A percentile compares a stretch with the other conserved stretches of the same genome.
phyloP scores from a whole-genome alignment of 2,113 vertebrate genomes.

The Sorex fumeus region DNA sequence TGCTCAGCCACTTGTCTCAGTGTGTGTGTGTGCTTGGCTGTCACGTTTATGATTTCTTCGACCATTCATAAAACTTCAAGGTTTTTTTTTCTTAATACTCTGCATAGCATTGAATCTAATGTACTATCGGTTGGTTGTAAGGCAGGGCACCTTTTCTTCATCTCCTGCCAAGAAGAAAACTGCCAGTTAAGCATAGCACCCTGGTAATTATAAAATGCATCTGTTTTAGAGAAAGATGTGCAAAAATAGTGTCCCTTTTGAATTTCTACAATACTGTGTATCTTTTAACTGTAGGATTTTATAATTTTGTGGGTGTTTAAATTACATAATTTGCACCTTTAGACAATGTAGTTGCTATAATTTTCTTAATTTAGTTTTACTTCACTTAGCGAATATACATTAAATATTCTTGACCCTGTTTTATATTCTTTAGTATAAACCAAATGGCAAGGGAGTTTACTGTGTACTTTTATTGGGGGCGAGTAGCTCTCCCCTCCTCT shows the following conservation, averaged over 20 bases:
- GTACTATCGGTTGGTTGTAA: not conserved
- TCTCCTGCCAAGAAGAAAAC: not conserved
- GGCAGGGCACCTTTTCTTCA: not conserved
- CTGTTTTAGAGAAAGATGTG: not conserved
- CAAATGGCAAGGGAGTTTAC: no score
- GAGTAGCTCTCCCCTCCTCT: not conserved
- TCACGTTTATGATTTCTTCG: not conserved
- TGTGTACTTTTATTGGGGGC: not conserved
- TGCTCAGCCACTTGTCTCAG: not conserved
- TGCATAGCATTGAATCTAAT: not conserved
- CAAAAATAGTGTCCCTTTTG: not conserved
- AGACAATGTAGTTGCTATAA: not conserved
- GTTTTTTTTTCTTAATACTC: not conserved
- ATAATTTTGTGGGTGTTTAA: not conserved
- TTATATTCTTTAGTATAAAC: accelerated
- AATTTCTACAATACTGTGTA: not conserved
- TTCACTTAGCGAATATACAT: not conserved
- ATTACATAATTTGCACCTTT: not conserved
- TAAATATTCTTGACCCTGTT: not conserved
- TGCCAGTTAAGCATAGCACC: not conserved
- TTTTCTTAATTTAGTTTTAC: slow-evolving; percentile 1
- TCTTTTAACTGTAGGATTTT: slow-evolving; percentile 14
- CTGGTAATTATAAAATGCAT: not conserved
- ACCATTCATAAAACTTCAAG: not conserved
- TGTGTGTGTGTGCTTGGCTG: not conserved